Conservation (phyloP, 2,113 vertebrate genomes). For the Psittacara wagleri region DNA sequence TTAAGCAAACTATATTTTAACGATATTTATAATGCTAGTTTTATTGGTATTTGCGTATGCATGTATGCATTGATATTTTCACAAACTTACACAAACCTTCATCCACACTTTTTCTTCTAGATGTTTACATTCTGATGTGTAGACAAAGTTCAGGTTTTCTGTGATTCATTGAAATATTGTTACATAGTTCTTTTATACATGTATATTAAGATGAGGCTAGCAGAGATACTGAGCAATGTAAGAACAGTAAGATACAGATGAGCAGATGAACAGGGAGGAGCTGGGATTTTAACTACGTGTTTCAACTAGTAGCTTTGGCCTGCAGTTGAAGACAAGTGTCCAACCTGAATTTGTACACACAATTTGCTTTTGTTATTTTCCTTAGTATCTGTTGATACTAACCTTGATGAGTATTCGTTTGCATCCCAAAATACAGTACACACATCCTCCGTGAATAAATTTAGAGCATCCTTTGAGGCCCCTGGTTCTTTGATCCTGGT, state of each 20-base stretch:
- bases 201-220: neutral
- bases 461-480: neutral
- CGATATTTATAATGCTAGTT: neutral
- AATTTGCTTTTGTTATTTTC: neutral
- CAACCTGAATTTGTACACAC: neutral
- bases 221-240: neutral
- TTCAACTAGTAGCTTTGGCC: neutral
- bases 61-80: neutral
- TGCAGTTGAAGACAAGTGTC: neutral
- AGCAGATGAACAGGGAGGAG: neutral
- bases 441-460: neutral
- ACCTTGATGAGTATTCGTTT: neutral
- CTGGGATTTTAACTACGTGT: neutral
- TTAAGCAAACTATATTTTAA: neutral
- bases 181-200: neutral
- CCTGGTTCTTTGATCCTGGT: neutral
- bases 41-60: neutral
- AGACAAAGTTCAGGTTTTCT: neutral
- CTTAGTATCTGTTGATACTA: neutral
- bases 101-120: neutral
- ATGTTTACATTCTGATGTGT: neutral
- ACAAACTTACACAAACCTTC: neutral
- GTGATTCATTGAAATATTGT: neutral
- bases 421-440: neutral
- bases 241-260: neutral